Percentiles rank a stretch among this genome's conserved stretches.
Evolutionary conservation across 2,797 vertebrate genomes (phyloP).

Genomic region (Amblyopsis hoosieri): DNA sequence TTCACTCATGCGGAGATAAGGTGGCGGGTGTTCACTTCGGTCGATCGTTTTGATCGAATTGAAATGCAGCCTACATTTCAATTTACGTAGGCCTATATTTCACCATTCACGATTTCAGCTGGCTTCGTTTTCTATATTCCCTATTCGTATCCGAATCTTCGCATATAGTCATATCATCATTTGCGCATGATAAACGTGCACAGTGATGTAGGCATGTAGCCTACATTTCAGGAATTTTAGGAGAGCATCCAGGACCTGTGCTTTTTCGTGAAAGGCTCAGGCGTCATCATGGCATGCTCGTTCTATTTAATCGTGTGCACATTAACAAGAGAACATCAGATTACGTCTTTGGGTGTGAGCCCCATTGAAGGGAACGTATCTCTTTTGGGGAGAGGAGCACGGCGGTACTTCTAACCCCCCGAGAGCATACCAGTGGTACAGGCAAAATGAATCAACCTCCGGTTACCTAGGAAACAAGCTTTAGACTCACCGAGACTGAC

Average conservation of each 20-base stretch:
- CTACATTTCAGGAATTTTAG: no score
- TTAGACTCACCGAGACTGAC: conserved; percentile 26
- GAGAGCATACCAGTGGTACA: conserved; percentile 41
- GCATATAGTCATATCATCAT: neutral
- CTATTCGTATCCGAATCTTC: conserved; percentile 2
- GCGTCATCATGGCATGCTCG: neutral
- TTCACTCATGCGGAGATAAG: neutral
- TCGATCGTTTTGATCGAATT: conserved; percentile 20
- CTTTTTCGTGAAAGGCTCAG: no score
- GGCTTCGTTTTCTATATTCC: no score
- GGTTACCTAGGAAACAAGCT: conserved; percentile 82
- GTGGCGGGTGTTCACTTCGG: conserved; percentile 5
- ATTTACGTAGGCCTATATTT: neutral
- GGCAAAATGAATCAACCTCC: conserved; percentile 53
- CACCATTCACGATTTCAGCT: no score
- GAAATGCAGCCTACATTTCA: neutral
- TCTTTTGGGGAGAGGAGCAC: neutral
- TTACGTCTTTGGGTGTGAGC: conserved; percentile 4
- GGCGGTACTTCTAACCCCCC: conserved; percentile 30
- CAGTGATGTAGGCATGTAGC: no score
- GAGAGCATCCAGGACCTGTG: no score
- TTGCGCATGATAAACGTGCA: no score
- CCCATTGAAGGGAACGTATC: conserved; percentile 3
- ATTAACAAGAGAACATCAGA: neutral
- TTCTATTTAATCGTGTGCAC: neutral